A percentile compares a stretch with the other conserved stretches of the same genome.
phyloP scores from a whole-genome alignment of 2,113 vertebrate species.

The Diphyllodes magnificus region DNA sequence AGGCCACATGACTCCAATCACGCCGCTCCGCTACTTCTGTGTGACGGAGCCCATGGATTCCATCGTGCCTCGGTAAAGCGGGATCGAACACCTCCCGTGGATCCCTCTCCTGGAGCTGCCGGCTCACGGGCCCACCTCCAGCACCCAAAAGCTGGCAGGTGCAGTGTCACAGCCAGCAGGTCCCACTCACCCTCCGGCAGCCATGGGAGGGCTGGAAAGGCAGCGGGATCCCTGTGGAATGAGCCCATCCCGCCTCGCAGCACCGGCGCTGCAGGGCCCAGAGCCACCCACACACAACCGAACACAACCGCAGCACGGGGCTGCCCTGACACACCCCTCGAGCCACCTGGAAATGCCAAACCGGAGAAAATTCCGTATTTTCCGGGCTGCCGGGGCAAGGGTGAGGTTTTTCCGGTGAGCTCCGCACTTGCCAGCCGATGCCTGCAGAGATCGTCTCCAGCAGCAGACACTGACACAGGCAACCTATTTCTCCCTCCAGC shows the following conservation, averaged over 20 bases:
- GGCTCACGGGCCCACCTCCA: accelerated
- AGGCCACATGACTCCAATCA: not conserved
- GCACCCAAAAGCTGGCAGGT: accelerated
- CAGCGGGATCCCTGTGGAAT: accelerated
- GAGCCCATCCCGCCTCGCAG: not conserved
- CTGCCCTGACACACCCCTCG: not conserved
- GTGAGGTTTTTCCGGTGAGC: not conserved
- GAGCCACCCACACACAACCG: not conserved
- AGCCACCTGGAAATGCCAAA: not conserved
- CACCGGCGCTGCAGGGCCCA: accelerated
- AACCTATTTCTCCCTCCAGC: constrained; percentile 38
- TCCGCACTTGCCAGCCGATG: not conserved
- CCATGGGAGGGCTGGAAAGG: not conserved
- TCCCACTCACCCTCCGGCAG: not conserved
- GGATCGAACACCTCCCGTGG: accelerated
- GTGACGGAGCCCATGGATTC: not conserved
- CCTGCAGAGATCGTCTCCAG: constrained; percentile 45
- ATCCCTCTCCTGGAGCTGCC: not conserved
- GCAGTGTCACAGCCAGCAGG: accelerated
- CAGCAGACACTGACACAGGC: constrained; percentile 53
- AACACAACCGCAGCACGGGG: accelerated
- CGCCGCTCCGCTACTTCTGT: not conserved
- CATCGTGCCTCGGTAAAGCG: not conserved
- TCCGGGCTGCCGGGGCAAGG: not conserved
- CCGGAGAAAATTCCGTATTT: accelerated